Evolutionary conservation across 1,140 invertebrate species (phyloP), one percentile per base, ranked within the genome.

Genomic region (Semibalanus balanoides): DNA sequence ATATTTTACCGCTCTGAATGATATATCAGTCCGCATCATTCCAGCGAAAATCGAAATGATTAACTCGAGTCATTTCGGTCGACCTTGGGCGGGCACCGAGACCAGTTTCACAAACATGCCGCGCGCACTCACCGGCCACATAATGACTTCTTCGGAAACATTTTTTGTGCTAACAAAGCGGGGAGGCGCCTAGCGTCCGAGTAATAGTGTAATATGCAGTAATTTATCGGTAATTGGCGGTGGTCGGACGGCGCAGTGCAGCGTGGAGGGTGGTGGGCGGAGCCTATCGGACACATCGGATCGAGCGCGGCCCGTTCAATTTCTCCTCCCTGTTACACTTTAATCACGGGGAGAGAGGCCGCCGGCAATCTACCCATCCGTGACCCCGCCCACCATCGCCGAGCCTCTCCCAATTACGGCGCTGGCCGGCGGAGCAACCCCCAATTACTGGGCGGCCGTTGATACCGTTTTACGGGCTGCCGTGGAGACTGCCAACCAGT

Each of bases 61-160:
- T 14, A 64, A 64, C 51, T 25, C 1, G 22, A 64, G 51, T 19
- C 51, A 64, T 64, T 64, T 14, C 7, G 11, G 9, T 14, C 51
- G 51, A 25, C 51, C 51, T 64, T 64, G 51, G 51, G 51, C 51
- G 14, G 51, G 22, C 51, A 1, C 11, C 22, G 22, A 64, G 51
- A 64, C 14, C 14, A 14, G 51, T 14, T 25, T 64, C 51, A 25
- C 51, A 64, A 64, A 64, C 51, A 40, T 5, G 51, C 51, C 51
- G 51, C 22, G 11, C 51, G 14, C 51, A 64, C 22, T 64, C 35
- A 19, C 9, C 51, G 11, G 51, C 51, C 51, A 3, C 51, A 1
- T 64, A 64, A 64, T 64, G 51, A 64, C 51, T 64, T 64, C 51
- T 64, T 64, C 51, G 51, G 51, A 64, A 64, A 64, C 51, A 64